phyloP scores from a whole-genome alignment of 1,140 invertebrate genomes.

The Drosophila busckii region DNA sequence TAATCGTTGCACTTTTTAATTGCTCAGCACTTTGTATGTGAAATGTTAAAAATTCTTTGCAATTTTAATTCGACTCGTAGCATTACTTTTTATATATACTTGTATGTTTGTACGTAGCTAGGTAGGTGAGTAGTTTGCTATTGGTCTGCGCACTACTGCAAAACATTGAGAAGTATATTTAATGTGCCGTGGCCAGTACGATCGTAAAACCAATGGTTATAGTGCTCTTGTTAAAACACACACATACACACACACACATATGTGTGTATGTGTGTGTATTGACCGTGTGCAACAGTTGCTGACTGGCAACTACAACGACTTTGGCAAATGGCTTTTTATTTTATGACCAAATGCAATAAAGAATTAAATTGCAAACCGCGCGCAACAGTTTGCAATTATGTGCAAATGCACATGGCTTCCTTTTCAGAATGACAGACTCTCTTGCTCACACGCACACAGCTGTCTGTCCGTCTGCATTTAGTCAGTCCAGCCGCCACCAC shows the following conservation, averaged over 20 bases:
- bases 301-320: neutral
- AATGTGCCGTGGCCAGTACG: slow-evolving; percentile 57
- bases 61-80: too few relatives aligned
- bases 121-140: too few relatives aligned
- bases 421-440: neutral
- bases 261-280: slow-evolving; percentile 3
- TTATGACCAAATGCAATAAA: slow-evolving; percentile 46
- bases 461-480: slow-evolving; percentile 3
- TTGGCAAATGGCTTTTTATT: slow-evolving; percentile 35
- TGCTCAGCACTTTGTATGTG: too few relatives aligned
- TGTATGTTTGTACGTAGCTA: too few relatives aligned
- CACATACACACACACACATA: too few relatives aligned
- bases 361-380: slow-evolving; percentile 46
- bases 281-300: slow-evolving; percentile 56
- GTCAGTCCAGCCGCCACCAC: neutral
- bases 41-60: too few relatives aligned
- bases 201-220: slow-evolving; percentile 64
- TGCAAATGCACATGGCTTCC: slow-evolving; percentile 42
- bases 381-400: slow-evolving; percentile 76
- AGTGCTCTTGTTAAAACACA: slow-evolving; percentile 11
- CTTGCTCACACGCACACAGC: neutral
- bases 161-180: slow-evolving; percentile 53
- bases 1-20: too few relatives aligned
- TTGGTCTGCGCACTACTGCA: too few relatives aligned
- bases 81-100: slow-evolving; percentile 31